Conservation (phyloP, 2,888 invertebrate genomes). For the Ophion costatus region DNA sequence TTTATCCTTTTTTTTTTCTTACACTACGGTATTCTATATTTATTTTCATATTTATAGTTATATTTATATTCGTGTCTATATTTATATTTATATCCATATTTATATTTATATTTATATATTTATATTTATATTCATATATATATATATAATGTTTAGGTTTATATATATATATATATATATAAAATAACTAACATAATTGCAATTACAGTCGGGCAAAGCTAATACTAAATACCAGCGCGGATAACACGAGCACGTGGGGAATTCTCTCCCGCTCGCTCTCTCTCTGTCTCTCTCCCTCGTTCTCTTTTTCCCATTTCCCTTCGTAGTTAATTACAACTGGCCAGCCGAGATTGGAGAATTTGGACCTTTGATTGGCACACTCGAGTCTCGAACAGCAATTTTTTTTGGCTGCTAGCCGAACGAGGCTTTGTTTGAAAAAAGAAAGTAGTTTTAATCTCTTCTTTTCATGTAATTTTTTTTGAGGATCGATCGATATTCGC, state of each 20-base stretch:
- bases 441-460: too few species aligned
- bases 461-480: background rate
- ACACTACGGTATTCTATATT: slow-evolving; percentile 37
- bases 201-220: slow-evolving; percentile 66
- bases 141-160: slow-evolving; percentile 9
- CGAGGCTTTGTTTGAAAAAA: background rate
- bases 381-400: slow-evolving; percentile 8
- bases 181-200: slow-evolving; percentile 71
- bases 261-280: slow-evolving; percentile 31
- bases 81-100: slow-evolving; percentile 50
- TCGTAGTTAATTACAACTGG: slow-evolving; percentile 56
- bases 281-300: slow-evolving; percentile 14
- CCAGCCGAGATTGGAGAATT: slow-evolving; percentile 44
- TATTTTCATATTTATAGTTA: background rate
- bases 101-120: slow-evolving; percentile 40
- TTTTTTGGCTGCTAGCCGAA: slow-evolving; percentile 16
- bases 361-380: slow-evolving; percentile 54
- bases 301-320: slow-evolving; percentile 5
- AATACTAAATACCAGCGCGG: slow-evolving; percentile 63
- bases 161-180: slow-evolving; percentile 51
- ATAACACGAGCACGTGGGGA: slow-evolving; percentile 58
- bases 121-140: slow-evolving; percentile 35
- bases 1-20: slow-evolving; percentile 19
- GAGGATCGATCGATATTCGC: too few species aligned
- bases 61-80: slow-evolving; percentile 39